Base-by-base conservation (phyloP, 2,797 vertebrate genomes). In the Bradypus variegatus region DNA sequence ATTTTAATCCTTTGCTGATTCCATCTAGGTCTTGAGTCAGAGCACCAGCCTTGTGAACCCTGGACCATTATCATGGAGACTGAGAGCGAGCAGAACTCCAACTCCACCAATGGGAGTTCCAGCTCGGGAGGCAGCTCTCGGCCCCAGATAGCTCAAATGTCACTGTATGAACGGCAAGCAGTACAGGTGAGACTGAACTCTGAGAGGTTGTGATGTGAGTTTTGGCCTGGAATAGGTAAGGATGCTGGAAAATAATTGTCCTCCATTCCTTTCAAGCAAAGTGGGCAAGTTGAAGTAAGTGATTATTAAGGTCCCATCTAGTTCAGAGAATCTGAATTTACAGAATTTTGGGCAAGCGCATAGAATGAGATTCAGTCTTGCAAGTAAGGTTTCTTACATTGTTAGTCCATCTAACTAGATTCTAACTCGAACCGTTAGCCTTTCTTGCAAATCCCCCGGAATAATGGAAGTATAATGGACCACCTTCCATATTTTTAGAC, bases 61-160 rank as follows among this genome's bases (percentile, higher is more conserved):
- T 94, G 96, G 95, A 95, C 94, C 93, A 93, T 95, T 89, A 36
- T 95, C 95, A 99, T 99, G 99, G 99, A 99, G 97, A 98, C 98
- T 0, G 98, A 98, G 95, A 99, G 99, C 78, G 99, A 99, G 94
- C 99, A 99, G 97, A 99, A 98, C 97, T 98, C 98, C 27, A 97
- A 95, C 96, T 97, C 98, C 94, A 96, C 98, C 95, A 99, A 98
- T 87, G 98, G 98, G 95, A 98, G 97, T 94, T 97, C 98, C 96
- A 97, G 98, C 88, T 98, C 99, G 9, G 98, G 98, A 95, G 98
- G 98, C 94, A 99, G 98, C 96, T 97, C 98, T 93, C 98, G 99
- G 50, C 98, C 98, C 73, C 99, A 99, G 96, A 99, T 99, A 95
- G 98, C 99, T 0, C 98, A 99, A 94, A 99, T 99, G 99, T 99